These are phyloP conservation scores for Aplochiton taeniatus DNA, from an alignment of 2,797 vertebrate species.

Conservation along the genomic window DNA sequence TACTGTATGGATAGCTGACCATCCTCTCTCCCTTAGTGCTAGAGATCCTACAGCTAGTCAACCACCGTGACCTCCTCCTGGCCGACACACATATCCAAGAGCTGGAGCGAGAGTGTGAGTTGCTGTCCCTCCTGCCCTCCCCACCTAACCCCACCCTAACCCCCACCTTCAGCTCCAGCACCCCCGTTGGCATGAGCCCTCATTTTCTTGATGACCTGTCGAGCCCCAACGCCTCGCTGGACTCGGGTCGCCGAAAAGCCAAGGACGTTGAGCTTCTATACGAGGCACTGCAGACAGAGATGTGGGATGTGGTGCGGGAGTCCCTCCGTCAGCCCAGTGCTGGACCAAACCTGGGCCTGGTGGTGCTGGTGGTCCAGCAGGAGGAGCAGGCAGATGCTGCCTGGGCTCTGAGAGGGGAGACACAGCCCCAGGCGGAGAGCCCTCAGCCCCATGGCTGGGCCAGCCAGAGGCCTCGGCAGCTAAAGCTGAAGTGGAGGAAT, in stretches of 20 bases:
- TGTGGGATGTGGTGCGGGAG: conserved; percentile 88
- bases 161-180: conserved; percentile 31
- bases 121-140: conserved; percentile 64
- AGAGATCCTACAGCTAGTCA: conserved; percentile 89
- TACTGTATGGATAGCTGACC: not conserved
- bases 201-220: conserved; percentile 57
- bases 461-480: conserved; percentile 71
- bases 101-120: conserved; percentile 85
- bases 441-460: conserved; percentile 37
- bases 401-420: conserved; percentile 67
- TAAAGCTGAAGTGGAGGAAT: conserved; percentile 82
- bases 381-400: conserved; percentile 83
- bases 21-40: conserved; percentile 73
- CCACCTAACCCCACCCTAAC: conserved; percentile 42
- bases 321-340: conserved; percentile 80
- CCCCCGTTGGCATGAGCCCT: conserved; percentile 27
- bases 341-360: conserved; percentile 78
- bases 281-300: conserved; percentile 86
- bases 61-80: conserved; percentile 83
- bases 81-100: conserved; percentile 90
- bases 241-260: conserved; percentile 78
- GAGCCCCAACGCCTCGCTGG: conserved; percentile 69
- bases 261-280: conserved; percentile 92
- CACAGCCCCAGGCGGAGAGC: conserved; percentile 47
- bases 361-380: conserved; percentile 87